These are phyloP conservation scores for Brachyptera putata DNA, from an alignment of 2,888 invertebrate species.

Conservation along the genomic window DNA sequence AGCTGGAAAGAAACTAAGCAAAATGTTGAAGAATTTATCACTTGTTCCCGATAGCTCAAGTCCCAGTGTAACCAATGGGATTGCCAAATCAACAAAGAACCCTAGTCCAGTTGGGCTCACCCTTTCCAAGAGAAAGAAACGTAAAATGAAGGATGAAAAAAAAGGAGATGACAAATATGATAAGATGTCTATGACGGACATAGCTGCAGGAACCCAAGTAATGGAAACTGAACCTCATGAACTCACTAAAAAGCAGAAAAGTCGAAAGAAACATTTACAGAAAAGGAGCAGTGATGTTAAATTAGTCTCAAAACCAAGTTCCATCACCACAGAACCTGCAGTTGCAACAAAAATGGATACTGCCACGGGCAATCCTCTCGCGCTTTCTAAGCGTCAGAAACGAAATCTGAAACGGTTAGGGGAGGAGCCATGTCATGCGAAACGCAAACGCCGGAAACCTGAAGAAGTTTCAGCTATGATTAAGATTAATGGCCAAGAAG, in stretches of 20 bases:
- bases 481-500: slow-evolving; percentile 59
- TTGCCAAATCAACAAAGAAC: neutral
- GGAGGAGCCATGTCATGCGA: neutral
- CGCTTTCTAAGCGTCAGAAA: slow-evolving; percentile 20
- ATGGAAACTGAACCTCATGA: neutral
- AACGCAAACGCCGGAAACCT: slow-evolving; percentile 46
- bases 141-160: slow-evolving; percentile 5
- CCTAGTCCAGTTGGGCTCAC: too few species aligned
- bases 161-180: slow-evolving; percentile 8
- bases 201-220: neutral
- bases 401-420: slow-evolving; percentile 7
- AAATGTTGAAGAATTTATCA: slow-evolving; percentile 6
- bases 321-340: too few species aligned
- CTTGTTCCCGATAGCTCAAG: neutral
- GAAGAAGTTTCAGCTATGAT: slow-evolving; percentile 48
- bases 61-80: neutral
- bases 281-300: slow-evolving; percentile 16
- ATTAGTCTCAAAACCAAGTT: neutral
- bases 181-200: neutral
- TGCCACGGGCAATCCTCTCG: too few species aligned
- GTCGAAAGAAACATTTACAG: slow-evolving; percentile 36
- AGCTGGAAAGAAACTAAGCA: slow-evolving; percentile 32
- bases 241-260: slow-evolving; percentile 25
- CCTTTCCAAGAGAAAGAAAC: neutral
- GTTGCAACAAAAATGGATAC: slow-evolving; percentile 28